Evolutionary conservation across 1,140 invertebrate genomes (phyloP).

Genomic region (Drosophila burlai): DNA sequence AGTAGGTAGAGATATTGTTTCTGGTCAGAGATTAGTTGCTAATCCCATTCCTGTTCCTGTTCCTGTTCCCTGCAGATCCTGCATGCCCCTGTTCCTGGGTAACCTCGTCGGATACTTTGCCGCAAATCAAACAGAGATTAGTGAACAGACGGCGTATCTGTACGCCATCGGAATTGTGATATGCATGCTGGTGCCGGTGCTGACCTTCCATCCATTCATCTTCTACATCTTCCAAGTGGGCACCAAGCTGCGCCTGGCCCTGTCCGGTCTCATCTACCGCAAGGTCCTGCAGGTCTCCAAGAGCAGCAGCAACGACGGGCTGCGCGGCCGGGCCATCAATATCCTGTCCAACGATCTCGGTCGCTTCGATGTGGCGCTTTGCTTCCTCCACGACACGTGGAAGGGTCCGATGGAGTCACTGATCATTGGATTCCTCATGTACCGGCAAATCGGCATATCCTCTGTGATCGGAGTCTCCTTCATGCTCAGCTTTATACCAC

Average conservation of each 20-base stretch:
- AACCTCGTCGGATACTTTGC: conserved; percentile 90
- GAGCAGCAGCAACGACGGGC: conserved; percentile 91
- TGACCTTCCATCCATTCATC: conserved; percentile 93
- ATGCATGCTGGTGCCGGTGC: conserved; percentile 87
- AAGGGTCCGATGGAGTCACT: conserved; percentile 92
- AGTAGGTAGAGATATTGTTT: conserved; percentile 78
- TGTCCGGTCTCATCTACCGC: conserved; percentile 93
- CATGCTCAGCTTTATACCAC: conserved; percentile 92
- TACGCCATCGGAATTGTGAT: conserved; percentile 90
- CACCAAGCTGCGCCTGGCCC: conserved; percentile 91
- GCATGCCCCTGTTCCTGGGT: conserved; percentile 90
- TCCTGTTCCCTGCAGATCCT: conserved; percentile 86
- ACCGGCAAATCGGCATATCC: conserved; percentile 89
- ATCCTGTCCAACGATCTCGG: conserved; percentile 94
- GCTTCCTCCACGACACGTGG: conserved; percentile 89
- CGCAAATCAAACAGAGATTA: conserved; percentile 85
- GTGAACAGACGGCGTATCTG: conserved; percentile 87
- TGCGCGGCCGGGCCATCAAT: conserved; percentile 94
- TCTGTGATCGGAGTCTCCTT: conserved; percentile 92
- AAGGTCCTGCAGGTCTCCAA: conserved; percentile 90
- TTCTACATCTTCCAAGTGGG: conserved; percentile 90
- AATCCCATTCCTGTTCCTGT: conserved; percentile 16
- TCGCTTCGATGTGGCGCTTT: conserved; percentile 89
- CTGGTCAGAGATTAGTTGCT: conserved; percentile 8
- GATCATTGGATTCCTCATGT: conserved; percentile 91